A percentile compares a stretch with the other conserved stretches of the same genome.
phyloP scores from a whole-genome alignment of 2,888 invertebrate species.

The Calameuta idolon region DNA sequence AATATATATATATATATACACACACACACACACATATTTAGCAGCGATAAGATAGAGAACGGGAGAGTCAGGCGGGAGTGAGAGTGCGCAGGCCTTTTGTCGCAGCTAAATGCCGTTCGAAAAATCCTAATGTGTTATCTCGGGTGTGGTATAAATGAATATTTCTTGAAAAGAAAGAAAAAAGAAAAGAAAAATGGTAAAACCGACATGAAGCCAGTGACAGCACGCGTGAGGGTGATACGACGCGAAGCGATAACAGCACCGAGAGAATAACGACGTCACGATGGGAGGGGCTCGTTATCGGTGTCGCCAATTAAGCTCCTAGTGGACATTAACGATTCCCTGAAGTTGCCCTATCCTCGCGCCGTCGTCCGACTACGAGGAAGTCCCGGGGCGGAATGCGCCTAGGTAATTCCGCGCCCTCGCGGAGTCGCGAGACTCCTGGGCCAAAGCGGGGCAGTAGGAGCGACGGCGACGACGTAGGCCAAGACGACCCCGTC shows the following conservation, averaged over 20 bases:
- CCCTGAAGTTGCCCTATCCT: background rate
- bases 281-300: slow-evolving; percentile 2
- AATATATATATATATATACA: too few species aligned
- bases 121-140: too few species aligned
- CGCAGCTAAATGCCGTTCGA: background rate
- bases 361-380: background rate
- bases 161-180: too few species aligned
- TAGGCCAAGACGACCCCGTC: too few species aligned
- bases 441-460: background rate
- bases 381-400: background rate
- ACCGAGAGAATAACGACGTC: background rate
- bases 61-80: slow-evolving; percentile 18
- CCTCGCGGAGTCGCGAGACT: background rate
- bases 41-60: slow-evolving; percentile 22
- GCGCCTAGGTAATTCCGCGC: background rate
- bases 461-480: background rate
- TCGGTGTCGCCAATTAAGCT: background rate
- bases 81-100: slow-evolving; percentile 6
- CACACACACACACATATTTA: background rate
- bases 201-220: background rate
- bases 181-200: too few species aligned
- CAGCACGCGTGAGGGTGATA: too few species aligned
- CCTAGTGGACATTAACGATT: slow-evolving; percentile 6
- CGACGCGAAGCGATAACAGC: background rate
- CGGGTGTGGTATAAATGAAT: too few species aligned